These are phyloP conservation scores for Pristionchus fissidentatus DNA, from an alignment of 2,888 invertebrate genomes.

Conservation along the genomic window DNA sequence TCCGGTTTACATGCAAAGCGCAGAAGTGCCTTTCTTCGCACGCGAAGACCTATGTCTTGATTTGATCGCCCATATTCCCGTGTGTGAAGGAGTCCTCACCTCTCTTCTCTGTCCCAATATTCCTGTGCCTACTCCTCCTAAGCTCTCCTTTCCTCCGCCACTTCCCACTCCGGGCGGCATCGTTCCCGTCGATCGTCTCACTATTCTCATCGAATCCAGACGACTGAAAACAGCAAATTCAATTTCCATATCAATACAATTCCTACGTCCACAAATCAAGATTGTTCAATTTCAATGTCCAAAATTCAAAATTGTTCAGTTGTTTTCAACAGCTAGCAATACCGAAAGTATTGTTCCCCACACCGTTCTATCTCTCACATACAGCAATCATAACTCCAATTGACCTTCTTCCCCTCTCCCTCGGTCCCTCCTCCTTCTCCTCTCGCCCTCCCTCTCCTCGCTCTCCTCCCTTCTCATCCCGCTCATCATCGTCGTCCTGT, in stretches of 20 bases:
- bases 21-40: no score
- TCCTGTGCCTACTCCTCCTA: neutral
- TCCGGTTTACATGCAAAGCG: no score
- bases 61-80: neutral
- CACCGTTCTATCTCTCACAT: no score
- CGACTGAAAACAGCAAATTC: neutral
- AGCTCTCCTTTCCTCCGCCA: neutral
- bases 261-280: no score
- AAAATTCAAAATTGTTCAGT: no score
- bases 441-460: neutral
- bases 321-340: no score
- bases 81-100: neutral
- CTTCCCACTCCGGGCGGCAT: neutral
- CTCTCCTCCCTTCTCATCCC: constrained; percentile 5
- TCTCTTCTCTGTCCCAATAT: neutral
- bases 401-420: constrained; percentile 19
- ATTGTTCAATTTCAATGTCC: no score
- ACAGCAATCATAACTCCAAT: neutral
- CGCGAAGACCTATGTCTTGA: neutral
- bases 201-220: neutral
- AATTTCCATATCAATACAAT: no score
- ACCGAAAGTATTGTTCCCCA: no score
- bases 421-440: neutral
- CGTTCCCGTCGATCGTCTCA: neutral
- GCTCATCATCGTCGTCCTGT: neutral